phyloP scores from a whole-genome alignment of 1,140 invertebrate species.

The Aporrectodea caliginosa region DNA sequence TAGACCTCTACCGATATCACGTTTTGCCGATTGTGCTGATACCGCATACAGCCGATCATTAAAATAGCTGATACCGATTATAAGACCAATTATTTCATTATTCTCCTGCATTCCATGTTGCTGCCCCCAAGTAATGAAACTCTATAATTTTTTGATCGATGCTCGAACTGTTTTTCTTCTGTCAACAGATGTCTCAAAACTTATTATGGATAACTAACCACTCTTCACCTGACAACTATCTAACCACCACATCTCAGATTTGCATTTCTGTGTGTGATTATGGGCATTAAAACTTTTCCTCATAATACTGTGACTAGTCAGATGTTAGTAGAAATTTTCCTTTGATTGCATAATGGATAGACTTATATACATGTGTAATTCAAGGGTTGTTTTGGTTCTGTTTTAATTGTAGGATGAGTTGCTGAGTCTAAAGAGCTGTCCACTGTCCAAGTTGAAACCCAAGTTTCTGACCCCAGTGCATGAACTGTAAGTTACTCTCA shows the following conservation, averaged over 20 bases:
- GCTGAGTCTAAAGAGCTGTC: background rate
- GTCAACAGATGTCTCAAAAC: no score
- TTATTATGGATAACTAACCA: no score
- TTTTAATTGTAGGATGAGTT: background rate
- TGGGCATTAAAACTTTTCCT: background rate
- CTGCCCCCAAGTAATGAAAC: no score
- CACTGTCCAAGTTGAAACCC: background rate
- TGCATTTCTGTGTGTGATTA: background rate
- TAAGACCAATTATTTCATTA: no score
- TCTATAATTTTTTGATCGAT: no score
- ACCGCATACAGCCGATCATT: background rate
- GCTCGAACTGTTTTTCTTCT: no score
- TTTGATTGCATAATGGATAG: no score
- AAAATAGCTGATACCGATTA: background rate
- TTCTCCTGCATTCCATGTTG: no score
- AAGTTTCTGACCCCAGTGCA: background rate
- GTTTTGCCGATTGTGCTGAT: background rate
- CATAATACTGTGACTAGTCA: no score
- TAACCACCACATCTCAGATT: background rate
- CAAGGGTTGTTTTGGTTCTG: background rate
- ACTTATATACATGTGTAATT: background rate
- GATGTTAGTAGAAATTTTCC: no score
- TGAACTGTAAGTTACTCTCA: slow-evolving; percentile 7
- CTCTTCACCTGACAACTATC: background rate
- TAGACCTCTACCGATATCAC: background rate